Base-by-base conservation (phyloP, 2,113 vertebrate species). In the Carassius carassius region DNA sequence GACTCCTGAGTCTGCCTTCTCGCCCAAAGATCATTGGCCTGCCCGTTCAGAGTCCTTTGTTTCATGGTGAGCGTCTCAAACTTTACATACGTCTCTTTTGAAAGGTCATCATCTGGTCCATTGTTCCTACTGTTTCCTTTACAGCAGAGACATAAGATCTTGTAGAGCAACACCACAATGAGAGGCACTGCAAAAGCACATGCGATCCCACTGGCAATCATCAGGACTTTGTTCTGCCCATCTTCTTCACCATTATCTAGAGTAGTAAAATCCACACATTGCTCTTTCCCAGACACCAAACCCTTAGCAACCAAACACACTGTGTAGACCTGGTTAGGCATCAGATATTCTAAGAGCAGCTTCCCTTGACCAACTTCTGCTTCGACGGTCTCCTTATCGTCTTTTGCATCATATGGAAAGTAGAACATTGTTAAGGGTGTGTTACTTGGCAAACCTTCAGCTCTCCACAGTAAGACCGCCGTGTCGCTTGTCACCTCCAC, bases 41-140 rank as follows among this genome's bases (percentile, higher is more conserved):
- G 89, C 23, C 83, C 77, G n/a, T 90, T 91, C 69, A 92, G 72
- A 2, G 94, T 88, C 86, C 95, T 95, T 87, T 96, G 95, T 78
- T 96, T 96, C 89, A 97, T 94, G 0, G 96, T 96, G 0, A 97
- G 91, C 0, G 97, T 98, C 93, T 99, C 98, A 92, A 99, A 99
- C 70, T 96, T 96, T 78, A 99, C 95, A 1, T 99, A 99, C 1
- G 96, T 97, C 84, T 99, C 98, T 86, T 95, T 97, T 67, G 93
- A 94, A 69, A 97, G 94, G 41, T 99, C 97, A 3, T 98, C 96
- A 19, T 94, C 94, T 79, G 90, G 87, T 84, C 87, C 44, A 47
- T 85, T 21, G 91, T 91, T 6, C 84, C 87, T 37, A 49, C 90
- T 3, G 86, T 80, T 62, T 63, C 85, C 88, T 11, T 94, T 94